phyloP scores from a whole-genome alignment of 2,113 vertebrate genomes.

The Patagioenas fasciata region DNA sequence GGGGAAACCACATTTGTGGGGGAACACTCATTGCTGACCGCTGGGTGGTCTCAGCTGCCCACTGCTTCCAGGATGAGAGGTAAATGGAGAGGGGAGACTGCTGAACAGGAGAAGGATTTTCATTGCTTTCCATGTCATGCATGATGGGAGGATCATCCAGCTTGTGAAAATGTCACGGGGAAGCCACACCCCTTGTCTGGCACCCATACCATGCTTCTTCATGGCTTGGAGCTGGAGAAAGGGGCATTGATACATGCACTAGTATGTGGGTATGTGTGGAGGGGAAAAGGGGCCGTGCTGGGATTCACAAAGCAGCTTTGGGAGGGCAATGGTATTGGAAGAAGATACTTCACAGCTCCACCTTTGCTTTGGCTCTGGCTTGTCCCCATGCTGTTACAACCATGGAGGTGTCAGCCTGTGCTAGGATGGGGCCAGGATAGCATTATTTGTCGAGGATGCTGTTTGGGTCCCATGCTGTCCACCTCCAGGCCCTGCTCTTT shows the following conservation, averaged over 20 bases:
- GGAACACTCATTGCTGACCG: slow-evolving; percentile 85
- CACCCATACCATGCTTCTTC: background rate
- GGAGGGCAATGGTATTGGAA: background rate
- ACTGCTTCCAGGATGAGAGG: slow-evolving; percentile 93
- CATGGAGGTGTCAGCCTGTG: background rate
- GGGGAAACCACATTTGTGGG: slow-evolving; percentile 86
- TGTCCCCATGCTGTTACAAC: background rate
- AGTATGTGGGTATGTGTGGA: background rate
- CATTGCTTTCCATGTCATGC: background rate
- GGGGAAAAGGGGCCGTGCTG: background rate
- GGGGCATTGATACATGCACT: background rate
- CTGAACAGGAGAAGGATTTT: background rate
- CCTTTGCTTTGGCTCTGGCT: background rate
- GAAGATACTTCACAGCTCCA: background rate
- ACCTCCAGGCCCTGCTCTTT: background rate
- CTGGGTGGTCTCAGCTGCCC: slow-evolving; percentile 92
- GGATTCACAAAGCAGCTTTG: background rate
- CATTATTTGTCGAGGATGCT: background rate
- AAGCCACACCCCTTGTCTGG: background rate
- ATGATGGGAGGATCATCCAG: background rate
- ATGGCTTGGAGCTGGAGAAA: background rate
- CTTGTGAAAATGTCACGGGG: background rate
- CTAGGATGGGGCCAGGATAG: background rate
- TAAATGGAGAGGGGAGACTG: slow-evolving; percentile 17
- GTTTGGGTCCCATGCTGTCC: background rate